phyloP scores from a whole-genome alignment of 2,113 vertebrate species.

The Tragelaphus buxtoni region DNA sequence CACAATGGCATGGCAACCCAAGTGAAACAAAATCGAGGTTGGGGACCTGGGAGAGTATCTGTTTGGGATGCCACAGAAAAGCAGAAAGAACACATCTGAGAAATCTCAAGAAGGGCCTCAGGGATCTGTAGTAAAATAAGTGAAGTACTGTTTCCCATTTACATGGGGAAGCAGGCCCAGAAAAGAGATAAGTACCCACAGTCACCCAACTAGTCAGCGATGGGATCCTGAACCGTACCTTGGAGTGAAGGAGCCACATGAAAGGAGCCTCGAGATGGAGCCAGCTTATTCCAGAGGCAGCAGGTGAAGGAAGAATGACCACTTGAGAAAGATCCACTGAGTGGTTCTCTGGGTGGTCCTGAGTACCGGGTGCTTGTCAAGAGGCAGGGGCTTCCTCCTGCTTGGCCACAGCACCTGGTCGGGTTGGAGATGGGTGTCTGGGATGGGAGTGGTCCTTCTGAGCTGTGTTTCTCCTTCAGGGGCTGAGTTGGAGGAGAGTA shows the following conservation, averaged over 20 bases:
- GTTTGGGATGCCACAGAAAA: not conserved
- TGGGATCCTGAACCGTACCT: not conserved
- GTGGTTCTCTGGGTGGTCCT: not conserved
- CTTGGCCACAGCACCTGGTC: not conserved
- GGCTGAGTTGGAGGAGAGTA: slow-evolving; percentile 86
- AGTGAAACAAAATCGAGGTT: not conserved
- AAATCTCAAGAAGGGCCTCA: slow-evolving; percentile 10
- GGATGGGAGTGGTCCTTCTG: slow-evolving; percentile 10
- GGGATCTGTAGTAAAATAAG: not conserved
- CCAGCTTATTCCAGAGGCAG: not conserved
- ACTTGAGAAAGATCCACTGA: not conserved
- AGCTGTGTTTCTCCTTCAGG: slow-evolving; percentile 77
- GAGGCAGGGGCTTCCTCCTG: not conserved
- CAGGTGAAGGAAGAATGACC: not conserved
- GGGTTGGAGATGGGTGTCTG: not conserved
- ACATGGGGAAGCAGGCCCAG: slow-evolving; percentile 10
- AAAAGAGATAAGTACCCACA: slow-evolving; percentile 2
- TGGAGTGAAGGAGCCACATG: not conserved
- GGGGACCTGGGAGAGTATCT: not conserved
- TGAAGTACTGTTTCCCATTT: slow-evolving; percentile 11
- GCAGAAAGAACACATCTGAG: slow-evolving; percentile 19
- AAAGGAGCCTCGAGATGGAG: not conserved
- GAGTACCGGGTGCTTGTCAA: not conserved
- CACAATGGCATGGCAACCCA: slow-evolving; percentile 23
- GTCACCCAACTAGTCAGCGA: not conserved